Conservation (phyloP, 2,888 invertebrate genomes). For the Ptychoptera contaminata region DNA sequence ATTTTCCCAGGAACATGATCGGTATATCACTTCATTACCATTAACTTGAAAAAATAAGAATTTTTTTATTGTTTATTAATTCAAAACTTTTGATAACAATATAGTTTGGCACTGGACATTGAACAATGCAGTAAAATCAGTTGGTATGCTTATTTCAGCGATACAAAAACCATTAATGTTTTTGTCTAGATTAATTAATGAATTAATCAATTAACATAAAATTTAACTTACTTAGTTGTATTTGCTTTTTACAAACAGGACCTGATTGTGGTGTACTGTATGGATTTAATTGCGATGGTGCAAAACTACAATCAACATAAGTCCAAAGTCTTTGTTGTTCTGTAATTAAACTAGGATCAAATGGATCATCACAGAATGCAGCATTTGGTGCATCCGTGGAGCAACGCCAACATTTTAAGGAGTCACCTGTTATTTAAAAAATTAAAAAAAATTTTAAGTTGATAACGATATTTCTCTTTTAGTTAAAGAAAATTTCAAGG, state of each 20-base stretch:
- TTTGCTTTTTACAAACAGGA: conserved; percentile 59
- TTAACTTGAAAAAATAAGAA: conserved; percentile 18
- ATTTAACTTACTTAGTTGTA: conserved; percentile 48
- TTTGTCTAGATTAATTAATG: too few species aligned
- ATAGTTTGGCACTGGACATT: too few species aligned
- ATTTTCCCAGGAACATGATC: conserved; percentile 30
- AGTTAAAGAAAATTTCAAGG: too few species aligned
- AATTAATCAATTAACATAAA: too few species aligned
- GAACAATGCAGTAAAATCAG: too few species aligned
- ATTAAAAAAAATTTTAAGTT: too few species aligned
- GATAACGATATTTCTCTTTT: too few species aligned
- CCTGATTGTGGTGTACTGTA: conserved; percentile 29
- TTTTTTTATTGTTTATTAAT: conserved; percentile 5
- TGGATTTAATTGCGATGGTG: conserved; percentile 28
- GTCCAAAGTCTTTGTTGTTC: conserved; percentile 17
- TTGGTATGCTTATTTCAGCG: too few species aligned
- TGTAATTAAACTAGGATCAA: conserved; percentile 37
- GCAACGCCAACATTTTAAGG: conserved; percentile 61
- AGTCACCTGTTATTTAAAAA: conserved; percentile 45
- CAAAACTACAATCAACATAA: conserved; percentile 31
- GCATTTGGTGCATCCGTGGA: conserved; percentile 48
- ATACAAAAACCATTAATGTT: too few species aligned
- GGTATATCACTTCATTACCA: conserved; percentile 27
- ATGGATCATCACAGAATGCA: conserved; percentile 54
- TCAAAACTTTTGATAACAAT: too few species aligned